Conservation (phyloP, 2,113 vertebrate species). For the Sylvia atricapilla region DNA sequence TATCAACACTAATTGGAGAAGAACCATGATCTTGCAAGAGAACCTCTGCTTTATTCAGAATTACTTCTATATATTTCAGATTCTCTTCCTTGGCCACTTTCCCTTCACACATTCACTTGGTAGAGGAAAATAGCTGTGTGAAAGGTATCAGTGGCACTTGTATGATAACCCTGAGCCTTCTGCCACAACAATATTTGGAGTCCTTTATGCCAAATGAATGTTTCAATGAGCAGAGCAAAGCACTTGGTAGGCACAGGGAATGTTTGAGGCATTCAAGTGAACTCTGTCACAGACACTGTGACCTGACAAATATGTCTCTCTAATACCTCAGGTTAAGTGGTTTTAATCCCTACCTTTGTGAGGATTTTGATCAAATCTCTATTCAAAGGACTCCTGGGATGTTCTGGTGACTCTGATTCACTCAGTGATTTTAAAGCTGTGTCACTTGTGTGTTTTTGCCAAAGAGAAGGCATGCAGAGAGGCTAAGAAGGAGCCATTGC, state of each 20-base stretch:
- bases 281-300: neutral
- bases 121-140: neutral
- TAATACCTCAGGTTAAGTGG: constrained; percentile 23
- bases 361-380: constrained; percentile 59
- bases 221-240: neutral
- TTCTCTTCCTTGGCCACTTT: neutral
- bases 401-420: constrained; percentile 15
- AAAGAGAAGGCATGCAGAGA: constrained; percentile 18
- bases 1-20: neutral
- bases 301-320: constrained; percentile 26
- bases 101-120: neutral
- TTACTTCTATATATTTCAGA: neutral
- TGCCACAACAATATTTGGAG: neutral
- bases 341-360: constrained; percentile 49
- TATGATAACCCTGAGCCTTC: neutral
- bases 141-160: neutral
- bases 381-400: constrained; percentile 16
- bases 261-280: neutral
- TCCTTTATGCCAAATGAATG: neutral
- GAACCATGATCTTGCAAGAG: neutral
- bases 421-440: constrained; percentile 54
- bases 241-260: neutral
- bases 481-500: constrained; percentile 32
- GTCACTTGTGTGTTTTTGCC: constrained; percentile 37
- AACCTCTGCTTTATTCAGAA: neutral